These are phyloP conservation scores for Bolinopsis microptera DNA, from an alignment of 37 sponge, comb jelly and placozoan species.

Conservation along the genomic window DNA sequence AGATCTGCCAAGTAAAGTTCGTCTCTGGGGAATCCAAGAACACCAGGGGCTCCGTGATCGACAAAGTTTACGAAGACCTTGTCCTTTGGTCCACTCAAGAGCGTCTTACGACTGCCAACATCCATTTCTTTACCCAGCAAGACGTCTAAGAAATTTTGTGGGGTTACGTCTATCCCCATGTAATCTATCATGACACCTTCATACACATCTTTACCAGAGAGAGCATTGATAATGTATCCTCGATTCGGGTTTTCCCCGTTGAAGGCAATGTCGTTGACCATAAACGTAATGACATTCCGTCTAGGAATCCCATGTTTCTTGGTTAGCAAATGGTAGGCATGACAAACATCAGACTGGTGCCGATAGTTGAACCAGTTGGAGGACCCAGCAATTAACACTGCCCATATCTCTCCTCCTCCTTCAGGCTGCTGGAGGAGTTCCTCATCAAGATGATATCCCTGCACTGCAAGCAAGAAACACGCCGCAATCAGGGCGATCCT, in stretches of 20 bases:
- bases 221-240: not conserved
- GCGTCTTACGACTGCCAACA: conserved; percentile 50
- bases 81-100: conserved; percentile 71
- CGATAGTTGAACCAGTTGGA: conserved; percentile 74
- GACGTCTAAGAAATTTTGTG: conserved; percentile 75
- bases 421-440: not conserved
- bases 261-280: conserved; percentile 81
- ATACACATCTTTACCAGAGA: conserved; percentile 70
- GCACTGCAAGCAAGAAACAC: not conserved
- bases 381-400: conserved; percentile 78
- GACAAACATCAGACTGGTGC: conserved; percentile 85
- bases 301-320: conserved; percentile 72
- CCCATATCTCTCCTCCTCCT: conserved; percentile 72
- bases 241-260: conserved; percentile 60
- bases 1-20: conserved; percentile 12
- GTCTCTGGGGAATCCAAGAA: conserved; percentile 75
- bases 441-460: not conserved
- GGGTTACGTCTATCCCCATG: conserved; percentile 73
- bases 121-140: conserved; percentile 67
- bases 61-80: conserved; percentile 78
- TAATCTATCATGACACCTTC: conserved; percentile 76
- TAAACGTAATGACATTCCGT: conserved; percentile 75
- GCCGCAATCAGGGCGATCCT: not conserved
- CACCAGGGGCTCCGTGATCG: conserved; percentile 79
- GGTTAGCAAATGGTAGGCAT: conserved; percentile 75